Evolutionary conservation across 2,888 invertebrate species (phyloP).

Genomic region (Amphipoea oculea): DNA sequence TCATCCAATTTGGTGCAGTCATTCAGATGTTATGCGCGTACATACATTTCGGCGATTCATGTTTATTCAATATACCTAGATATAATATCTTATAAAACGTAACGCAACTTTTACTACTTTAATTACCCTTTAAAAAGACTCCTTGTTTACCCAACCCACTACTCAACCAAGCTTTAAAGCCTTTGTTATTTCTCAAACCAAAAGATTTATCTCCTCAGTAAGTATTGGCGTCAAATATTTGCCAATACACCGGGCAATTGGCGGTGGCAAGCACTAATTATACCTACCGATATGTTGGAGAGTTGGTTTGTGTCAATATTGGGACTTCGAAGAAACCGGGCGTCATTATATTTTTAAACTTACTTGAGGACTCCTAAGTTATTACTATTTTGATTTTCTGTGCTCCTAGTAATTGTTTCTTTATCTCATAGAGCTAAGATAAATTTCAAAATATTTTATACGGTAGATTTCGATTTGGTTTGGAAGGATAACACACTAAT

Average conservation of each 20-base stretch:
- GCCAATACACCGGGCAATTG: conserved; percentile 66
- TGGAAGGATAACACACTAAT: too few species aligned
- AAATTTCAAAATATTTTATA: neutral
- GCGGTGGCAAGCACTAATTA: conserved; percentile 59
- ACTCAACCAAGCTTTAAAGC: conserved; percentile 12
- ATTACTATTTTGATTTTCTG: neutral
- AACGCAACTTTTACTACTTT: neutral
- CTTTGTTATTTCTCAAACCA: conserved; percentile 44
- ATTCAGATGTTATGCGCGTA: too few species aligned
- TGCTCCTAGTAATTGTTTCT: neutral
- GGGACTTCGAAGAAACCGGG: conserved; percentile 19
- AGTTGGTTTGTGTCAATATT: conserved; percentile 43
- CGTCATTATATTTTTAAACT: conserved; percentile 25
- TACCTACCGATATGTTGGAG: conserved; percentile 45
- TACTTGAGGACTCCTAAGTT: neutral
- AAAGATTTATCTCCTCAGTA: conserved; percentile 22
- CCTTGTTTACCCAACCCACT: conserved; percentile 12
- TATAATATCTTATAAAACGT: neutral
- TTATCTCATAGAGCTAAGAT: neutral
- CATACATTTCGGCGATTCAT: too few species aligned
- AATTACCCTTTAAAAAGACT: neutral
- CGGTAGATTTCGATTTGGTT: neutral
- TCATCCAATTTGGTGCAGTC: too few species aligned
- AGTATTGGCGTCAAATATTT: conserved; percentile 68
- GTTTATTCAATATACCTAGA: too few species aligned